These are phyloP conservation scores for Stomatorhinus walkeri DNA, from an alignment of 2,797 vertebrate genomes.

Conservation along the genomic window DNA sequence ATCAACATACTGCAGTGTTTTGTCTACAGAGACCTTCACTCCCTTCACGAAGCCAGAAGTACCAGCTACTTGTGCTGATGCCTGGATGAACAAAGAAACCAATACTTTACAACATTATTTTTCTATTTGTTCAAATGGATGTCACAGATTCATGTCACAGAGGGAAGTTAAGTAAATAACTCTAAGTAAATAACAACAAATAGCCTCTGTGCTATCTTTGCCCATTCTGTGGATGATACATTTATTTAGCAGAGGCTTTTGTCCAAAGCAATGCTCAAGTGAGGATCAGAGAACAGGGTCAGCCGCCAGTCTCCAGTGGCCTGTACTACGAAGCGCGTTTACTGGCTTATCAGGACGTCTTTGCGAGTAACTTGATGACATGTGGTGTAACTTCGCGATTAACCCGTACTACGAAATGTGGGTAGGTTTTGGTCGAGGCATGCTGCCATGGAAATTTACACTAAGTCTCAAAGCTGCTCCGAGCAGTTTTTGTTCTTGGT, in stretches of 20 bases:
- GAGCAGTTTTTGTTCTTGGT: too few relatives aligned
- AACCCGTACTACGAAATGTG: too few relatives aligned
- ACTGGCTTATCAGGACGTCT: too few relatives aligned
- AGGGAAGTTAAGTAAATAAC: neutral
- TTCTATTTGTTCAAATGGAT: neutral
- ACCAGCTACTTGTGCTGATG: conserved; percentile 48
- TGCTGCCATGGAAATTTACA: too few relatives aligned
- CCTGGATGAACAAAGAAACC: conserved; percentile 48
- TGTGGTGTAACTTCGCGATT: too few relatives aligned
- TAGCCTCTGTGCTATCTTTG: neutral
- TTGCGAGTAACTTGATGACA: too few relatives aligned
- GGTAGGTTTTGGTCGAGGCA: too few relatives aligned
- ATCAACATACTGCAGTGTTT: conserved; percentile 54
- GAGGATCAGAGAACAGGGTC: neutral
- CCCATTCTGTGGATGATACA: neutral
- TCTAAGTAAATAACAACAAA: neutral
- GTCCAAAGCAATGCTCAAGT: neutral
- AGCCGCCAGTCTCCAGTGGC: neutral
- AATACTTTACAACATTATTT: neutral
- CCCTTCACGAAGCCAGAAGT: conserved; percentile 50
- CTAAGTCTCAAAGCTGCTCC: too few relatives aligned
- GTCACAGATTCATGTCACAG: neutral
- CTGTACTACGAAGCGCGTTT: too few relatives aligned
- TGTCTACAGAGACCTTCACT: conserved; percentile 51
- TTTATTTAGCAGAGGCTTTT: neutral